A percentile compares a stretch with the other conserved stretches of the same genome.
Evolutionary conservation across 2,797 vertebrate genomes (phyloP).

Genomic region (Gallinago solitaria): DNA sequence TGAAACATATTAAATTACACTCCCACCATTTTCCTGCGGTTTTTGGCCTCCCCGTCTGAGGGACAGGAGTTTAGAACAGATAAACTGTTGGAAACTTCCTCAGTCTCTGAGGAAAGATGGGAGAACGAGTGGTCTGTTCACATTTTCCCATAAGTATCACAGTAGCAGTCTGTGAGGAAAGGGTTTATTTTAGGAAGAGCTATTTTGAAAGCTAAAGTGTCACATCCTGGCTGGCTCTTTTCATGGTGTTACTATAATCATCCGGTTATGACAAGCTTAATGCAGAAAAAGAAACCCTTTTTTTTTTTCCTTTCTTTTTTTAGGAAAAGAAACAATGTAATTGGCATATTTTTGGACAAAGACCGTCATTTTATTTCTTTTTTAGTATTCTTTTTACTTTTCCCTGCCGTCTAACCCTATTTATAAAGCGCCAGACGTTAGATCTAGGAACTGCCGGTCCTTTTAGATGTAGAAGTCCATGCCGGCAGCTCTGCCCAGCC

Average conservation of each 20-base stretch:
- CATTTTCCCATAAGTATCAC: slow-evolving; percentile 64
- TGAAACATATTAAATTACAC: slow-evolving; percentile 11
- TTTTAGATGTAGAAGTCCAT: neutral
- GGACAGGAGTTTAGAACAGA: neutral
- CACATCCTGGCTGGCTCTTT: slow-evolving; percentile 71
- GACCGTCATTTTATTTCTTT: slow-evolving; percentile 42
- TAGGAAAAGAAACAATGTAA: slow-evolving; percentile 55
- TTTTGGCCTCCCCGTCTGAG: slow-evolving; percentile 13
- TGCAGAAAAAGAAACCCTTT: slow-evolving; percentile 62
- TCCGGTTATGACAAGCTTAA: slow-evolving; percentile 66
- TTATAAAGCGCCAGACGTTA: slow-evolving; percentile 28
- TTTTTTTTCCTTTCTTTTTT: slow-evolving; percentile 20
- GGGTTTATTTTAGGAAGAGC: slow-evolving; percentile 65
- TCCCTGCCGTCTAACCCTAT: slow-evolving; percentile 27
- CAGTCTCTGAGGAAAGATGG: slow-evolving; percentile 34
- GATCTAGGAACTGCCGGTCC: slow-evolving; percentile 39
- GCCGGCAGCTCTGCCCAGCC: slow-evolving; percentile 8
- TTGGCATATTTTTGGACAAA: slow-evolving; percentile 64
- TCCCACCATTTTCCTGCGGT: slow-evolving; percentile 18
- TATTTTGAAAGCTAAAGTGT: slow-evolving; percentile 72
- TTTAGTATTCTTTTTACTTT: slow-evolving; percentile 10
- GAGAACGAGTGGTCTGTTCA: slow-evolving; percentile 56
- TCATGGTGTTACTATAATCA: slow-evolving; percentile 71
- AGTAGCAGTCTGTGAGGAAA: slow-evolving; percentile 64
- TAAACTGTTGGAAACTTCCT: slow-evolving; percentile 48